These are phyloP conservation scores for Paraplagusia blochii DNA, from an alignment of 2,113 vertebrate species.

Conservation along the genomic window DNA sequence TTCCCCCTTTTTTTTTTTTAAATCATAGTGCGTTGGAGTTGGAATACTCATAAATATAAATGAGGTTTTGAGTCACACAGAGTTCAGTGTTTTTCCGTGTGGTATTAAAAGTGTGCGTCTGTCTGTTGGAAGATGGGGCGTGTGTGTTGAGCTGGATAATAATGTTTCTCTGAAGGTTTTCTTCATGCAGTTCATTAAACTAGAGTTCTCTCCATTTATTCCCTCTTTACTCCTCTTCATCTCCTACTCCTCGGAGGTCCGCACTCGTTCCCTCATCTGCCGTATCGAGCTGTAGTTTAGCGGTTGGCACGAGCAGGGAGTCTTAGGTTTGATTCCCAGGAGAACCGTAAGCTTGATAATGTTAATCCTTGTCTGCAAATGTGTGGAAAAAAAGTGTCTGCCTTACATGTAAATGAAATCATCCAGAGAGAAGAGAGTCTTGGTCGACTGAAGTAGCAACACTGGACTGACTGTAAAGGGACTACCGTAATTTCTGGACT, in stretches of 20 bases:
- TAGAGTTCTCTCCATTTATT: conserved; percentile 47
- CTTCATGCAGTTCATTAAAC: conserved; percentile 63
- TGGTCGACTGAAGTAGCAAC: too few species aligned
- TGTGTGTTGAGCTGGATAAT: conserved; percentile 52
- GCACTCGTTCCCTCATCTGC: conserved; percentile 27
- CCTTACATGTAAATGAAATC: too few species aligned
- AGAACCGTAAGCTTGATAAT: too few species aligned
- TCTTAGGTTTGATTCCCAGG: too few species aligned
- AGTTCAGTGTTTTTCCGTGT: conserved; percentile 43
- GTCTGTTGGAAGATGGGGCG: conserved; percentile 14
- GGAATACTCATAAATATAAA: conserved; percentile 53
- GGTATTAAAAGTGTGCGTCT: conserved; percentile 17
- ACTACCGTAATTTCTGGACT: too few species aligned
- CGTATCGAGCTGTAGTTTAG: not conserved
- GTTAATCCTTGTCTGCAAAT: too few species aligned
- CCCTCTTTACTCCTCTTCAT: conserved; percentile 12
- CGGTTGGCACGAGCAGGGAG: too few species aligned
- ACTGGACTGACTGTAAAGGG: too few species aligned
- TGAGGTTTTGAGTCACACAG: conserved; percentile 59
- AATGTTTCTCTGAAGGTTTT: conserved; percentile 59
- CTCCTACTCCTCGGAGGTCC: conserved; percentile 21
- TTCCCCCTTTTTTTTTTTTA: conserved; percentile 25
- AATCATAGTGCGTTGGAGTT: conserved; percentile 20
- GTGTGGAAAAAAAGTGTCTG: too few species aligned
- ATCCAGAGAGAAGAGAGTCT: too few species aligned